A percentile compares a stretch with the other conserved stretches of the same genome.
These are phyloP conservation scores for Danio aesculapii DNA, from an alignment of 2,797 vertebrate genomes.

Conservation along the genomic window DNA sequence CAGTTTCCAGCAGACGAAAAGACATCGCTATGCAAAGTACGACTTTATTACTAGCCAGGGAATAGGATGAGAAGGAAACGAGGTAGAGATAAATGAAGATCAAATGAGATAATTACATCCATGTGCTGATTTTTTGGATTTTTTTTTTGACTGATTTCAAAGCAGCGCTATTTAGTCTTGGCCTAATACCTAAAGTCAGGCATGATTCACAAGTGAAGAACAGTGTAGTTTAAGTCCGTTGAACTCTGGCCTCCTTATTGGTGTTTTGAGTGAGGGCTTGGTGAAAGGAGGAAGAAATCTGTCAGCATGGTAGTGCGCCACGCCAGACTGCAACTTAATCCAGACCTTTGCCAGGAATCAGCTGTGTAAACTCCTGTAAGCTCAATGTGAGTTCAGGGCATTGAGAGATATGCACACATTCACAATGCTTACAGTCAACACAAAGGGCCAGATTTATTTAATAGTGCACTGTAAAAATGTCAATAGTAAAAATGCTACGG, in stretches of 20 bases:
- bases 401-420: slow-evolving; percentile 53
- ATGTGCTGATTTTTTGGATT: slow-evolving; percentile 51
- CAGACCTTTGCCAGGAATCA: slow-evolving; percentile 68
- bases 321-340: slow-evolving; percentile 62
- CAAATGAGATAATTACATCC: slow-evolving; percentile 55
- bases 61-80: slow-evolving; percentile 42
- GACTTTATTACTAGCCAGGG: slow-evolving; percentile 41
- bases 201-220: slow-evolving; percentile 25
- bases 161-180: slow-evolving; percentile 30
- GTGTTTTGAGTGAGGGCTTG: slow-evolving; percentile 20
- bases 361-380: slow-evolving; percentile 68
- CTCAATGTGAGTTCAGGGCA: slow-evolving; percentile 65
- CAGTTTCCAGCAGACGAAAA: slow-evolving; percentile 36
- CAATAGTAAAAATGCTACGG: no score
- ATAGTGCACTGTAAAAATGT: no score
- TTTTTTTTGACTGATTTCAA: slow-evolving; percentile 37
- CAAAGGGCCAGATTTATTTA: not conserved
- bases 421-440: slow-evolving; percentile 16
- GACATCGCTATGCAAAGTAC: slow-evolving; percentile 31
- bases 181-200: slow-evolving; percentile 51
- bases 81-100: slow-evolving; percentile 49
- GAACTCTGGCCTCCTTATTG: slow-evolving; percentile 28
- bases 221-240: slow-evolving; percentile 1
- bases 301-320: slow-evolving; percentile 74
- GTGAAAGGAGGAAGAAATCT: slow-evolving; percentile 67